phyloP scores from a whole-genome alignment of 1,140 invertebrate genomes.

The Thaumatotibia leucotreta region DNA sequence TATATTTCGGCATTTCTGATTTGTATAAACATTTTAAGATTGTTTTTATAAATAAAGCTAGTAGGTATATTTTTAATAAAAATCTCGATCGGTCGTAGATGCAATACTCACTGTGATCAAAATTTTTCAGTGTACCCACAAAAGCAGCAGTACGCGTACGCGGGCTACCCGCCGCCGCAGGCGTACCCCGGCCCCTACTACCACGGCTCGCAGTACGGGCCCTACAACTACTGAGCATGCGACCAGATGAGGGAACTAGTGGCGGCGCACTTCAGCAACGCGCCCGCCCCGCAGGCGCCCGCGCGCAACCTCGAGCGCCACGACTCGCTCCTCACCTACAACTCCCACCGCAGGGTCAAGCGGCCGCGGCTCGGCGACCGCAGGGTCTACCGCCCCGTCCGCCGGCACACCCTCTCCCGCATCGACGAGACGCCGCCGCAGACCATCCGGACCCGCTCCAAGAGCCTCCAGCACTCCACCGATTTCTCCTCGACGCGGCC shows the following conservation, averaged over 20 bases:
- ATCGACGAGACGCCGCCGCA: slow-evolving; percentile 63
- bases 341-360: slow-evolving; percentile 57
- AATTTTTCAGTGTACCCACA: slow-evolving; percentile 88
- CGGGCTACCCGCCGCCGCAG: slow-evolving; percentile 86
- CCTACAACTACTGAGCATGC: slow-evolving; percentile 88
- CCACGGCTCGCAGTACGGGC: slow-evolving; percentile 94
- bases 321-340: slow-evolving; percentile 46
- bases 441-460: slow-evolving; percentile 39
- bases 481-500: slow-evolving; percentile 56
- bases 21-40: too few relatives aligned
- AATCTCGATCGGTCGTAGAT: too few relatives aligned
- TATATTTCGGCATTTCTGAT: too few relatives aligned
- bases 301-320: slow-evolving; percentile 45
- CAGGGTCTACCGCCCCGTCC: slow-evolving; percentile 54
- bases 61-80: too few relatives aligned
- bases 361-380: slow-evolving; percentile 43
- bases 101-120: not conserved
- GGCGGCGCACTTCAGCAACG: slow-evolving; percentile 57
- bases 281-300: slow-evolving; percentile 64
- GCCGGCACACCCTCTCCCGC: slow-evolving; percentile 60
- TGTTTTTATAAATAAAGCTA: too few relatives aligned
- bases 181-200: slow-evolving; percentile 92
- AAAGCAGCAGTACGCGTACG: slow-evolving; percentile 94
- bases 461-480: slow-evolving; percentile 51
- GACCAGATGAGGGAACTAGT: slow-evolving; percentile 70